Conservation (phyloP, 2,888 invertebrate species). For the Folsomia manolachei region DNA sequence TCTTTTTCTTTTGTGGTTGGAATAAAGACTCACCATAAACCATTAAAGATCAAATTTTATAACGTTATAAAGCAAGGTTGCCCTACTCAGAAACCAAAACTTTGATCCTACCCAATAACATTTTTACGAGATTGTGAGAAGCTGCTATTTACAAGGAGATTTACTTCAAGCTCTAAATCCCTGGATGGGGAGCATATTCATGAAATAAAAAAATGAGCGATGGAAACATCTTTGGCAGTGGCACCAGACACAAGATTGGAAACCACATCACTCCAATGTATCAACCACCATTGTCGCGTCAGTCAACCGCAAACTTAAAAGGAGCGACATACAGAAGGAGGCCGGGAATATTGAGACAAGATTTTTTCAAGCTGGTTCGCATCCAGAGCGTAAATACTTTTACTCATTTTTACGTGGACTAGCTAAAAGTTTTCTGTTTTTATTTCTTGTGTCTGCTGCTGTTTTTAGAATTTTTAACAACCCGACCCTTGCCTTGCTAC, state of each 20-base stretch:
- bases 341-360: not conserved
- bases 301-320: not conserved
- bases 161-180: slow-evolving; percentile 13
- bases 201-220: slow-evolving; percentile 15
- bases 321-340: no score
- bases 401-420: no score
- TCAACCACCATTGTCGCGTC: not conserved
- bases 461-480: not conserved
- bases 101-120: slow-evolving; percentile 17
- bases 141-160: slow-evolving; percentile 20
- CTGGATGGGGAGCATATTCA: slow-evolving; percentile 20
- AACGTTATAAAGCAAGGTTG: not conserved
- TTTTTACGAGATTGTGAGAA: slow-evolving; percentile 19
- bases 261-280: not conserved
- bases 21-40: not conserved
- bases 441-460: no score
- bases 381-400: no score
- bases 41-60: not conserved
- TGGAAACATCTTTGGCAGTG: slow-evolving; percentile 9
- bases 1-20: not conserved
- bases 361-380: no score
- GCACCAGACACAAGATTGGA: not conserved
- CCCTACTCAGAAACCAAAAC: not conserved
- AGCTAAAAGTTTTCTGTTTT: no score
- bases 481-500: no score